These are phyloP conservation scores for Tetranychus urticae DNA, from an alignment of 1,140 invertebrate species.

Conservation along the genomic window DNA sequence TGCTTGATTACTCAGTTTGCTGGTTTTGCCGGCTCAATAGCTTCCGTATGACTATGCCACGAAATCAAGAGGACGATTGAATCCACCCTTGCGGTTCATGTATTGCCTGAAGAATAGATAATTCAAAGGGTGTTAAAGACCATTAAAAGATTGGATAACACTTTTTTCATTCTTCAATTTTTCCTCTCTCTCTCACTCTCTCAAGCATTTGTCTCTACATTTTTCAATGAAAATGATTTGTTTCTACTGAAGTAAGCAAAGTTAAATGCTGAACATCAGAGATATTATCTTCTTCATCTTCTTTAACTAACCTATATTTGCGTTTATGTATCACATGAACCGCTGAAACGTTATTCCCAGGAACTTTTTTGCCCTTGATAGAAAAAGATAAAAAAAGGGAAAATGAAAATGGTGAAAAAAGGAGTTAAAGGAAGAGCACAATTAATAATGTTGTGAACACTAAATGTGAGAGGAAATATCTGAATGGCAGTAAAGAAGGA, in stretches of 20 bases:
- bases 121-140: neutral
- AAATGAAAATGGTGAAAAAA: conserved; percentile 1
- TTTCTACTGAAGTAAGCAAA: too few species aligned
- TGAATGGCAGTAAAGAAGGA: too few species aligned
- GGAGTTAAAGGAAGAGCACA: neutral
- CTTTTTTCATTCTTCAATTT: too few species aligned
- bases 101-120: conserved; percentile 45
- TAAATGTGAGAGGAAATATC: neutral
- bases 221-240: neutral
- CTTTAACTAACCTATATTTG: conserved; percentile 38
- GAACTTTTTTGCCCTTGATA: conserved; percentile 47
- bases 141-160: too few species aligned
- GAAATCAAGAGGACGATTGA: conserved; percentile 90
- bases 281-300: neutral
- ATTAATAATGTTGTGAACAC: neutral
- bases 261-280: too few species aligned
- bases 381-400: conserved; percentile 10
- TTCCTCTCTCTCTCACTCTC: too few species aligned
- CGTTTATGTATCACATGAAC: conserved; percentile 87
- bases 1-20: too few species aligned
- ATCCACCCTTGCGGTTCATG: conserved; percentile 97
- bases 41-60: conserved; percentile 24
- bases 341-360: conserved; percentile 68
- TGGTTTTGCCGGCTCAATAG: too few species aligned
- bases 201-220: too few species aligned